Percentiles rank a stretch among this genome's conserved stretches.
Evolutionary conservation across 2,797 vertebrate species (phyloP).

Genomic region (Gymnoscopelus braueri): DNA sequence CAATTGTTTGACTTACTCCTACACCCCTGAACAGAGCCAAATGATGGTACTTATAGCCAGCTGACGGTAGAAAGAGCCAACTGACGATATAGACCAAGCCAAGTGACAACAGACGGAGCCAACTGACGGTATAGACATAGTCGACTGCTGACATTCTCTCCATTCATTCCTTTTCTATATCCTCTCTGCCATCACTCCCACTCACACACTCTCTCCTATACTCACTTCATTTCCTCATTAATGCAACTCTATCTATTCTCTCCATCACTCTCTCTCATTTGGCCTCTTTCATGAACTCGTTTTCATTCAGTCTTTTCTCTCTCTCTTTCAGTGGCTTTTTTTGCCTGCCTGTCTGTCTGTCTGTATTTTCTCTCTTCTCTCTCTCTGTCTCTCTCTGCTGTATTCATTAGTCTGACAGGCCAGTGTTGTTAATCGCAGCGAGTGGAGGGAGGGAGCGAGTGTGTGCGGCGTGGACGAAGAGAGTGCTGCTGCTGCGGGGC

Average conservation of each 20-base stretch:
- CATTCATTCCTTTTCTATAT: conserved; percentile 15
- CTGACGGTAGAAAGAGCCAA: too few species aligned
- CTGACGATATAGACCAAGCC: too few species aligned
- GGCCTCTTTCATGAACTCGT: conserved; percentile 41
- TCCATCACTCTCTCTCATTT: conserved; percentile 6
- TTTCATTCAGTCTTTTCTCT: background rate
- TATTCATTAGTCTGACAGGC: conserved; percentile 74
- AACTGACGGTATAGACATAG: conserved; percentile 28
- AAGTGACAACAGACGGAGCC: too few species aligned
- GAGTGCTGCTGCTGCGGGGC: conserved; percentile 27
- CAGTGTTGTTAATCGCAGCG: conserved; percentile 61
- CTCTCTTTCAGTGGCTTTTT: background rate
- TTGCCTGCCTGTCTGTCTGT: background rate
- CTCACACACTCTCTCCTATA: background rate
- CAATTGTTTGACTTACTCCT: too few species aligned
- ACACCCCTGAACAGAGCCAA: too few species aligned
- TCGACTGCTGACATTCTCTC: conserved; percentile 31
- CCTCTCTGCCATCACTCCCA: conserved; percentile 6
- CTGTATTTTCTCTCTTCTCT: background rate
- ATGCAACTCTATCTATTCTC: too few species aligned
- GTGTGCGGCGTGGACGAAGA: conserved; percentile 15
- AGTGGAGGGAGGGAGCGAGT: conserved; percentile 48
- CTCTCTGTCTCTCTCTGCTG: conserved; percentile 48
- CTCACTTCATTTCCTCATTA: too few species aligned
- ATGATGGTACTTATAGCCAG: too few species aligned